These are phyloP conservation scores for Eurystomus glaucurus DNA, from an alignment of 2,797 vertebrate genomes.

Conservation along the genomic window DNA sequence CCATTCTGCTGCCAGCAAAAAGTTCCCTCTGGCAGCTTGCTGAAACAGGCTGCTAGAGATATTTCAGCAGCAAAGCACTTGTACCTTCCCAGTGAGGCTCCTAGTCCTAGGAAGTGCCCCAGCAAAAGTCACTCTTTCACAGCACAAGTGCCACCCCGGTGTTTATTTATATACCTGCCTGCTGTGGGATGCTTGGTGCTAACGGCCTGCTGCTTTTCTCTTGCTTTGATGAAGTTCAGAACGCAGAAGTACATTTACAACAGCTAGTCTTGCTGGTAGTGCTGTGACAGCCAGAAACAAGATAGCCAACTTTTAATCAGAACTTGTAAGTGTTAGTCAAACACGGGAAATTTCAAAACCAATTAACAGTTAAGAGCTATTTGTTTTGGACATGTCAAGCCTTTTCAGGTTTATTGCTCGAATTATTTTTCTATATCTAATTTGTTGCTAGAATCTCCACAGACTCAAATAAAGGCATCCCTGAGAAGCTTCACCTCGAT, in stretches of 20 bases:
- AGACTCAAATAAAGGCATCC: not conserved
- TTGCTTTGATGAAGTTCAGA: not conserved
- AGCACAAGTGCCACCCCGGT: not conserved
- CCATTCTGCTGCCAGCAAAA: not conserved
- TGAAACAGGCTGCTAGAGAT: not conserved
- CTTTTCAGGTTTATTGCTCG: not conserved
- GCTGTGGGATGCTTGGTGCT: not conserved
- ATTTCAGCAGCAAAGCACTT: not conserved
- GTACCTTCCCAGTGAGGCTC: not conserved
- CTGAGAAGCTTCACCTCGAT: not conserved
- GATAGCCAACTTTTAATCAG: not conserved
- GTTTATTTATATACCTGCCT: not conserved
- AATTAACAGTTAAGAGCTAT: not conserved
- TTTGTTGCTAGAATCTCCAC: not conserved
- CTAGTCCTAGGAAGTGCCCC: not conserved
- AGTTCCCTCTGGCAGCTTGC: not conserved
- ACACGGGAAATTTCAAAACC: not conserved
- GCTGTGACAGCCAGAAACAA: not conserved
- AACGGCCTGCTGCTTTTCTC: conserved; percentile 20
- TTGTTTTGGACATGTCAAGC: not conserved
- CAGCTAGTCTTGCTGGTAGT: not conserved
- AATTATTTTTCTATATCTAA: not conserved
- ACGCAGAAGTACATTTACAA: not conserved
- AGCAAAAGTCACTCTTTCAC: not conserved
- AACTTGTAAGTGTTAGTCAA: not conserved